These are phyloP conservation scores for Drosophila santomea DNA, from an alignment of 1,140 invertebrate species.

Conservation along the genomic window DNA sequence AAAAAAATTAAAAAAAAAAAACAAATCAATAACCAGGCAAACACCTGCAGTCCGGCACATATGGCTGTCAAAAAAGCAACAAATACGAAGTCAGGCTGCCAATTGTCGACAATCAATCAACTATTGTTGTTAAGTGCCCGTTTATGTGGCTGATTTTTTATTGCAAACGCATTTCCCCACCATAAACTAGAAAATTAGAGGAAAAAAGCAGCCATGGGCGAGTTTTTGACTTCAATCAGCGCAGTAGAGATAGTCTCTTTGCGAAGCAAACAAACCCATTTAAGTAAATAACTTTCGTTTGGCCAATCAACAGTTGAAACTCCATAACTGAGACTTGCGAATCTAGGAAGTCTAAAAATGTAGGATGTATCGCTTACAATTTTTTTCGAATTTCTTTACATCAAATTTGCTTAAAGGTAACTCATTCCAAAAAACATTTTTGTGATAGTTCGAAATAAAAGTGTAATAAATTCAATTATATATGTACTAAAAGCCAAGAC, in stretches of 20 bases:
- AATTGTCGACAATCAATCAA: slow-evolving; percentile 79
- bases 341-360: too few species aligned
- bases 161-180: slow-evolving; percentile 65
- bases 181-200: slow-evolving; percentile 33
- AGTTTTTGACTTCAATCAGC: slow-evolving; percentile 2
- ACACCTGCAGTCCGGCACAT: slow-evolving; percentile 56
- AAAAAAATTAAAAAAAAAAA: not conserved
- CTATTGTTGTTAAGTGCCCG: slow-evolving; percentile 68
- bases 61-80: slow-evolving; percentile 52
- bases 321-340: not conserved
- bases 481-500: too few species aligned
- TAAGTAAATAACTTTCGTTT: slow-evolving; percentile 5
- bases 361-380: too few species aligned
- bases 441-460: too few species aligned
- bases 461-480: too few species aligned
- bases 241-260: slow-evolving; percentile 9
- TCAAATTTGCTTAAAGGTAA: too few species aligned
- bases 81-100: slow-evolving; percentile 45
- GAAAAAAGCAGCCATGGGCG: slow-evolving; percentile 14
- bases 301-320: not conserved
- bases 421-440: too few species aligned
- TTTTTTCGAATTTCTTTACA: too few species aligned
- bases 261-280: not conserved
- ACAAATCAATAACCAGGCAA: slow-evolving; percentile 58
- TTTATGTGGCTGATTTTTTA: slow-evolving; percentile 64